Conservation (phyloP, 2,888 invertebrate species). For the Ochropleura plecta region DNA sequence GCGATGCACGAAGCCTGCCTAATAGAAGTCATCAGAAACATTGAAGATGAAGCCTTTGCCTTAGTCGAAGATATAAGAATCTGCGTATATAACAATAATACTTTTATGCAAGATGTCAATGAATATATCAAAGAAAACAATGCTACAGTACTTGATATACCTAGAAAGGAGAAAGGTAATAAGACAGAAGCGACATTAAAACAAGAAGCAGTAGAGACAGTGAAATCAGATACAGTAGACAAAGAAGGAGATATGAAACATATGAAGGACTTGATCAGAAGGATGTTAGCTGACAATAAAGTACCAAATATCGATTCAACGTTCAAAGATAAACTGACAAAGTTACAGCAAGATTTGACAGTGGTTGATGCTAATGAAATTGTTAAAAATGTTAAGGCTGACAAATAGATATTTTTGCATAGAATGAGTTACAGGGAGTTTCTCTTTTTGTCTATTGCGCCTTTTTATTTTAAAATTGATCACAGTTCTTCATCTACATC, state of each 20-base stretch:
- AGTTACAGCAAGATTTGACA: conserved; percentile 72
- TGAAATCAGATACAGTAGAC: background rate
- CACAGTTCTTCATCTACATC: background rate
- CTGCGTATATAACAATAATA: conserved; percentile 76
- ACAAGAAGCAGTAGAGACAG: background rate
- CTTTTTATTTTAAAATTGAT: background rate
- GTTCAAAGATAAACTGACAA: conserved; percentile 75
- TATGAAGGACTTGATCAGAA: conserved; percentile 76
- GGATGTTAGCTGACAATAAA: conserved; percentile 75
- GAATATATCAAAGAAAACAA: conserved; percentile 78
- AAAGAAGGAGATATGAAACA: conserved; percentile 67
- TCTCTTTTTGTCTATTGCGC: no score
- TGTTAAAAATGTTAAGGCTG: conserved; percentile 61
- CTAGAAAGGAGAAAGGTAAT: conserved; percentile 48
- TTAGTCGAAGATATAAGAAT: conserved; percentile 73
- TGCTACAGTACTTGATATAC: conserved; percentile 80
- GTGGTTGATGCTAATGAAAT: conserved; percentile 68
- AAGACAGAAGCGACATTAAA: conserved; percentile 23
- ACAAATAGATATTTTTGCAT: conserved; percentile 40
- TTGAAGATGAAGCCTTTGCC: conserved; percentile 83
- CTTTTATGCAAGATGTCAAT: conserved; percentile 63
- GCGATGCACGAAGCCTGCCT: conserved; percentile 89
- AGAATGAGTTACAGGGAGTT: background rate
- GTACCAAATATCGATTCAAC: conserved; percentile 68
- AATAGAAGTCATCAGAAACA: conserved; percentile 84